Conservation (phyloP, 2,113 vertebrate genomes). For the Zeus faber region DNA sequence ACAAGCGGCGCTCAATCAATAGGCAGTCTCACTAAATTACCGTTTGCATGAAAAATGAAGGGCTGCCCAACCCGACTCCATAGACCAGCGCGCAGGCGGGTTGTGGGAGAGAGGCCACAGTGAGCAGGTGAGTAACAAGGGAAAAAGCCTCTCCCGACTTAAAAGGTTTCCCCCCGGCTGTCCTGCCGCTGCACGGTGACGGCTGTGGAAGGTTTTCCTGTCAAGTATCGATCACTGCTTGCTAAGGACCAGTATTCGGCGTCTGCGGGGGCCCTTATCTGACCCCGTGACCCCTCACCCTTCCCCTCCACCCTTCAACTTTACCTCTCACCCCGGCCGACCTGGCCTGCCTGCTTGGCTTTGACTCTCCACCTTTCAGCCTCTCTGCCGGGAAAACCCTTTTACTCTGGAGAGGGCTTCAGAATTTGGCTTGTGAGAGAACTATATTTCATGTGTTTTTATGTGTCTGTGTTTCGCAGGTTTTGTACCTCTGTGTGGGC, state of each 20-base stretch:
- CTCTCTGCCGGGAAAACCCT: neutral
- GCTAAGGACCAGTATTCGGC: slow-evolving; percentile 54
- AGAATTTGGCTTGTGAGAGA: neutral
- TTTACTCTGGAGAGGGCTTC: slow-evolving; percentile 1
- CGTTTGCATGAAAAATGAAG: slow-evolving; percentile 83
- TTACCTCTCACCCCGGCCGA: slow-evolving; percentile 50
- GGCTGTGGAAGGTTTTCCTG: slow-evolving; percentile 2
- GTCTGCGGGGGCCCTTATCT: slow-evolving; percentile 5
- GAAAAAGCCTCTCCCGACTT: neutral
- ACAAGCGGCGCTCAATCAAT: slow-evolving; percentile 79
- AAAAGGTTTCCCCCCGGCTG: neutral
- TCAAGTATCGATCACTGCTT: slow-evolving; percentile 61
- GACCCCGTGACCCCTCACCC: slow-evolving; percentile 51
- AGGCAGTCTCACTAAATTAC: slow-evolving; percentile 81
- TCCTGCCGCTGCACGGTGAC: neutral
- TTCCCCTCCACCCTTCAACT: slow-evolving; percentile 60
- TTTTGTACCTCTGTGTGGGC: neutral
- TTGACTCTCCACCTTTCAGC: slow-evolving; percentile 10
- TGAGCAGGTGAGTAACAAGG: slow-evolving; percentile 9
- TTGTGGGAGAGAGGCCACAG: slow-evolving; percentile 44
- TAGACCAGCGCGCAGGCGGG: slow-evolving; percentile 75
- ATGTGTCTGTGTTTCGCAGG: neutral
- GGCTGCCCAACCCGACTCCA: slow-evolving; percentile 86
- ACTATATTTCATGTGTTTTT: neutral
- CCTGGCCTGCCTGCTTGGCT: slow-evolving; percentile 28